Conservation (phyloP, 2,888 invertebrate species). For the Conops quadrifasciatus region DNA sequence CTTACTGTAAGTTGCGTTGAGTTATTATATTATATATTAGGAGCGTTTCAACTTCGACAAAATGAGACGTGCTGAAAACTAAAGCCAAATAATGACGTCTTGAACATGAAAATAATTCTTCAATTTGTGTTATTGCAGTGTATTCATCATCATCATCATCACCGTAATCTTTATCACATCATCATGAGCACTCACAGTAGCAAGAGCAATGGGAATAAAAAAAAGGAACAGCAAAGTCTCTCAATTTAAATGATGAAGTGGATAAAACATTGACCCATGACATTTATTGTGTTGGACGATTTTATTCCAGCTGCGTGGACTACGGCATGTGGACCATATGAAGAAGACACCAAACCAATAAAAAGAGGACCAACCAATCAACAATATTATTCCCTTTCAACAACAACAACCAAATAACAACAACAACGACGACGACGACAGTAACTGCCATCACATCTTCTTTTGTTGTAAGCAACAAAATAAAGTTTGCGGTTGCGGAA, state of each 20-base stretch:
- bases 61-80: too few species aligned
- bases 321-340: not conserved
- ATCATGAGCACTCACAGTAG: not conserved
- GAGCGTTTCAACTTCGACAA: too few species aligned
- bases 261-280: constrained; percentile 20
- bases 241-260: constrained; percentile 18
- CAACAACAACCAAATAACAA: not conserved
- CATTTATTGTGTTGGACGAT: constrained; percentile 18
- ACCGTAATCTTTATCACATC: too few species aligned
- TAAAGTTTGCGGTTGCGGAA: not conserved
- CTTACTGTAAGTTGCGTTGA: too few species aligned
- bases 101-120: too few species aligned
- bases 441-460: too few species aligned
- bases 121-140: too few species aligned
- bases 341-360: not conserved
- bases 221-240: not conserved
- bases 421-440: not conserved
- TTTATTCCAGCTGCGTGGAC: not conserved
- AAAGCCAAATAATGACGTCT: too few species aligned
- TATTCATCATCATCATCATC: too few species aligned
- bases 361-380: not conserved
- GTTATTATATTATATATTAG: too few species aligned
- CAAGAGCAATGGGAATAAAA: not conserved
- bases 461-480: not conserved
- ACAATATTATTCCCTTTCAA: not conserved